Percentiles rank a stretch among this genome's conserved stretches.
Conservation (phyloP, 2,888 invertebrate genomes). For the Imbricaverruca yamaguchii region DNA sequence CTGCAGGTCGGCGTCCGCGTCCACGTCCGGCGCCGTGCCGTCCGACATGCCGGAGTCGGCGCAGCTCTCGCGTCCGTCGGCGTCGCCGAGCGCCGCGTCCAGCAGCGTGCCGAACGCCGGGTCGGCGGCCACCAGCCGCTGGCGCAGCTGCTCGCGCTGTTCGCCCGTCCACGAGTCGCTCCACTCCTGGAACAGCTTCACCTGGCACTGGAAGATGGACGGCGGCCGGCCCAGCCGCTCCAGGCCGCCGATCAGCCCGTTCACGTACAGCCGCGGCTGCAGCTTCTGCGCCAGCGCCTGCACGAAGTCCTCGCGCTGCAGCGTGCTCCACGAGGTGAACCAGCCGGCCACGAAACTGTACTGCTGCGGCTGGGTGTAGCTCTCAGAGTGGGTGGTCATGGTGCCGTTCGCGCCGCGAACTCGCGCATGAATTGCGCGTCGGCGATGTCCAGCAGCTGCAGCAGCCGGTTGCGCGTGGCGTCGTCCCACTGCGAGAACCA, state of each 20-base stretch:
- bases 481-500: background rate
- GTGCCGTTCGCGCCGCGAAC: background rate
- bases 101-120: slow-evolving; percentile 24
- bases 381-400: slow-evolving; percentile 2
- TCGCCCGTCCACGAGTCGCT: slow-evolving; percentile 39
- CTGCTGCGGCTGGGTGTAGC: slow-evolving; percentile 8
- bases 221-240: slow-evolving; percentile 39
- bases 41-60: background rate
- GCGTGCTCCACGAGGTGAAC: background rate
- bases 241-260: slow-evolving; percentile 25
- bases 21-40: background rate
- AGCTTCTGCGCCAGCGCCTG: slow-evolving; percentile 14
- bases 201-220: slow-evolving; percentile 43
- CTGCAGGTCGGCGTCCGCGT: background rate
- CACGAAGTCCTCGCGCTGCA: slow-evolving; percentile 17
- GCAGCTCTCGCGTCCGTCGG: background rate
- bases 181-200: slow-evolving; percentile 43
- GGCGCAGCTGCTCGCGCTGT: slow-evolving; percentile 28
- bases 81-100: background rate
- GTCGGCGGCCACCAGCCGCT: slow-evolving; percentile 27
- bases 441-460: slow-evolving; percentile 5
- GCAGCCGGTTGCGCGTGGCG: background rate
- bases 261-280: background rate
- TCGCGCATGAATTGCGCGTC: background rate
- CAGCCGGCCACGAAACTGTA: background rate